These are phyloP conservation scores for Drosophila busckii DNA, from an alignment of 1,140 invertebrate genomes.

Conservation along the genomic window DNA sequence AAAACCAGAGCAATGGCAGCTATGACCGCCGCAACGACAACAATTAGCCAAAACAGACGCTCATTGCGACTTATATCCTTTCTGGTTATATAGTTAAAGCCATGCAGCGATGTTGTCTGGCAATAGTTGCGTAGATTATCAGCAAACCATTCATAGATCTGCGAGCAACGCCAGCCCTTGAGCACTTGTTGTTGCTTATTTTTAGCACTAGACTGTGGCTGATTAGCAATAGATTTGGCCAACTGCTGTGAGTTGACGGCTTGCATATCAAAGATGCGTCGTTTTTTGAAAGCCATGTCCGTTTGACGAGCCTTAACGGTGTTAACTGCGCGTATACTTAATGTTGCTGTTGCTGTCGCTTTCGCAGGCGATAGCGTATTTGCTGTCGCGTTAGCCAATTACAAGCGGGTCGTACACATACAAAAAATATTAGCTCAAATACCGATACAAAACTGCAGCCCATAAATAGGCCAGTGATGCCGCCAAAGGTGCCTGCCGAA, in stretches of 20 bases:
- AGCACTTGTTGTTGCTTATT: no score
- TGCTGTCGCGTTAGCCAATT: conserved; percentile 62
- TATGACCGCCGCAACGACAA: conserved; percentile 78
- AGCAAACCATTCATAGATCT: conserved; percentile 48
- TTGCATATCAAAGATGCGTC: conserved; percentile 55
- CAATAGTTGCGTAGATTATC: conserved; percentile 78
- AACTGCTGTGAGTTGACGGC: conserved; percentile 46
- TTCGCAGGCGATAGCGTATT: conserved; percentile 43
- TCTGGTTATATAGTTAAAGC: conserved; percentile 71
- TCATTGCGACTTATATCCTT: conserved; percentile 57
- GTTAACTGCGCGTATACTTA: no score
- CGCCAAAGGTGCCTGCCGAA: conserved; percentile 83
- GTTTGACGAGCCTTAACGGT: not conserved
- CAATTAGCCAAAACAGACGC: conserved; percentile 78
- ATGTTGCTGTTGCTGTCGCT: conserved; percentile 9
- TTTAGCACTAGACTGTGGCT: no score
- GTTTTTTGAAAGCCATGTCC: conserved; percentile 57
- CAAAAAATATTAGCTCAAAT: conserved; percentile 83
- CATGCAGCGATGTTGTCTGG: conserved; percentile 78
- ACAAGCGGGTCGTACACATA: conserved; percentile 60
- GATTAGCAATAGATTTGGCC: no score
- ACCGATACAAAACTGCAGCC: conserved; percentile 84
- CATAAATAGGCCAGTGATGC: conserved; percentile 83
- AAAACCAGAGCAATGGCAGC: conserved; percentile 78
- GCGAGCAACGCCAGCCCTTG: conserved; percentile 9